Percentiles rank a stretch among this genome's conserved stretches.
Evolutionary conservation across 2,797 vertebrate genomes (phyloP).

Genomic region (Crax fasciolata): DNA sequence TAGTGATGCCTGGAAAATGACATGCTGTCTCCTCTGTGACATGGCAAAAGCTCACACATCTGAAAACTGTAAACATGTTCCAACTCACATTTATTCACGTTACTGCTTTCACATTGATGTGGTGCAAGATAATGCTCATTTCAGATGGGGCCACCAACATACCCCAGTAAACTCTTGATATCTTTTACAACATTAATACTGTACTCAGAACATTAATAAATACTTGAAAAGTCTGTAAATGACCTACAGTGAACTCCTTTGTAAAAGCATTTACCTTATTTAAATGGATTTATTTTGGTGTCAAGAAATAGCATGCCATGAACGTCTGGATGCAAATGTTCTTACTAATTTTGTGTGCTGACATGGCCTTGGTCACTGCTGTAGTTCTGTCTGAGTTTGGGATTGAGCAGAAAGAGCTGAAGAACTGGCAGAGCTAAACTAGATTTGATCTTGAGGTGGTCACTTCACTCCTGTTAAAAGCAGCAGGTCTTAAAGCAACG

Average conservation of each 20-base stretch:
- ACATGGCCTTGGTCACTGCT: not conserved
- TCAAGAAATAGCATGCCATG: slow-evolving; percentile 12
- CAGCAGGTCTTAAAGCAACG: not conserved
- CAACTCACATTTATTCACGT: slow-evolving; percentile 62
- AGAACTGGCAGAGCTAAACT: not conserved
- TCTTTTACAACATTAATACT: slow-evolving; percentile 62
- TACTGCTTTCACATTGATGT: slow-evolving; percentile 50
- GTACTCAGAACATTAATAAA: slow-evolving; percentile 68
- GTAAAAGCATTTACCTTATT: slow-evolving; percentile 27
- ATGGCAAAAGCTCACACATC: slow-evolving; percentile 33
- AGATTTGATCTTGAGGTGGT: slow-evolving; percentile 12
- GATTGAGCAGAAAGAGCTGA: not conserved
- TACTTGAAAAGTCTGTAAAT: slow-evolving; percentile 54
- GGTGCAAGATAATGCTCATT: slow-evolving; percentile 51
- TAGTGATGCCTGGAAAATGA: not conserved
- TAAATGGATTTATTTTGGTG: slow-evolving; percentile 40
- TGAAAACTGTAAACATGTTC: slow-evolving; percentile 68
- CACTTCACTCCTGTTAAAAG: slow-evolving; percentile 6
- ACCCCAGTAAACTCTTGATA: slow-evolving; percentile 67
- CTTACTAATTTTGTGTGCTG: not conserved
- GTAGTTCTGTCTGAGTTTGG: not conserved
- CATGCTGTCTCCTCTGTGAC: not conserved
- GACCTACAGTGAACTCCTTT: not conserved
- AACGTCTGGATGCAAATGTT: not conserved
- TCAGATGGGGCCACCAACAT: not conserved